Evolutionary conservation across 2,797 vertebrate species (phyloP), one percentile per base, ranked within the genome.

Genomic region (Gallinago stenura): DNA sequence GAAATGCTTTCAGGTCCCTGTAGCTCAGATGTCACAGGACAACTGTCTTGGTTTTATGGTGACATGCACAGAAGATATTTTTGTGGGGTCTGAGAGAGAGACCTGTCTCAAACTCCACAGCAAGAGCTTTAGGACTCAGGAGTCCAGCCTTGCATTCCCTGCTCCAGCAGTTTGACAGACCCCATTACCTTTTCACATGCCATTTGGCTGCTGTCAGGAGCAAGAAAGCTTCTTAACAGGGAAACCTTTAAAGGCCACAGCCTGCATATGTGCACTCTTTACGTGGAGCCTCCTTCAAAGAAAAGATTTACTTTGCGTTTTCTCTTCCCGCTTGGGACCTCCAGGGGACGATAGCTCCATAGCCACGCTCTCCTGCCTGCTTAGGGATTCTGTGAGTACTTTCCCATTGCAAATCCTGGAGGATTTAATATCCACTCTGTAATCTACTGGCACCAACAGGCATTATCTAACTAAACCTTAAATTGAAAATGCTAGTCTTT

Each of bases 401-500:
- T 96, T 89, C 91, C 5, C 81, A 53, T 26, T 86, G 97, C 97
- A 97, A 98, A 98, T 98, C 98, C 97, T 90, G 91, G 82, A 95
- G 98, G 98, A 98, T 97, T 98, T 98, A 98, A 98, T 98, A 98
- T 98, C 98, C 98, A 97, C 95, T 97, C 97, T 97, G 95, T 98
- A 98, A 98, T 98, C 98, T 98, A 97, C 96, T 98, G 97, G 98
- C 97, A 98, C 97, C 98, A 95, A 96, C 93, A 98, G 97, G 97
- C 96, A 98, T 98, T 98, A 98, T 98, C 98, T 98, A 98, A 97
- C 97, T 97, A 97, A 98, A 98, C 96, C 97, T 97, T 96, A 97
- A 98, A 98, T 98, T 98, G 98, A 98, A 98, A 98, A 97, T 91
- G 97, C 94, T 95, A 96, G 70, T 91, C 96, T 98, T 96, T 93